Evolutionary conservation across 2,113 vertebrate species (phyloP).

Genomic region (Pollimyrus isidori): DNA sequence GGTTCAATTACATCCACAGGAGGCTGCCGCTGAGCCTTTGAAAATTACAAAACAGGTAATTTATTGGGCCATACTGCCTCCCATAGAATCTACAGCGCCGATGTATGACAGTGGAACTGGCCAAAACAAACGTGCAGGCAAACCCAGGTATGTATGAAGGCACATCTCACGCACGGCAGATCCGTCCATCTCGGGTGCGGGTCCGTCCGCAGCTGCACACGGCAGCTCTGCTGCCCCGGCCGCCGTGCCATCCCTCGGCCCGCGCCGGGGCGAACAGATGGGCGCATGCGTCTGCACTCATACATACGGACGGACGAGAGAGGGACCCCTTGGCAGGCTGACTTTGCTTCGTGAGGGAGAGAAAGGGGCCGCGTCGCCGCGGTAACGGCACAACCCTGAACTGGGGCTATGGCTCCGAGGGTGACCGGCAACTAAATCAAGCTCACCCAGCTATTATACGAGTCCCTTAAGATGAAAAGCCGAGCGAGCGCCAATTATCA

Average conservation of each 20-base stretch:
- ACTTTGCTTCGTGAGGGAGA: constrained; percentile 16
- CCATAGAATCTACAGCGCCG: background rate
- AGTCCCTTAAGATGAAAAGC: background rate
- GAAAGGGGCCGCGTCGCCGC: background rate
- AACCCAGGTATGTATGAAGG: constrained; percentile 9
- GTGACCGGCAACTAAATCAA: background rate
- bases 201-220: background rate
- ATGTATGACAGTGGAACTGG: background rate
- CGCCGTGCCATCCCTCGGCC: background rate
- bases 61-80: background rate
- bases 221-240: background rate
- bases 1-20: constrained; percentile 11
- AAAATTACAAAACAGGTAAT: background rate
- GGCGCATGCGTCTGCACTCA: constrained; percentile 13
- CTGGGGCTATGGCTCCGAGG: background rate
- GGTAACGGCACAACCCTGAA: background rate
- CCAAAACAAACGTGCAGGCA: constrained; percentile 14
- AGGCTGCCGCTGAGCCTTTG: background rate
- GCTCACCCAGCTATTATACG: background rate
- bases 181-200: background rate
- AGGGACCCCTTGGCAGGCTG: background rate
- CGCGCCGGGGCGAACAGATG: background rate
- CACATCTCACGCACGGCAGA: background rate
- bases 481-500: background rate
- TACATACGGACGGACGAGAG: constrained; percentile 4